Base-by-base conservation (phyloP, 2,797 vertebrate genomes). In the Eptatretus atami region DNA sequence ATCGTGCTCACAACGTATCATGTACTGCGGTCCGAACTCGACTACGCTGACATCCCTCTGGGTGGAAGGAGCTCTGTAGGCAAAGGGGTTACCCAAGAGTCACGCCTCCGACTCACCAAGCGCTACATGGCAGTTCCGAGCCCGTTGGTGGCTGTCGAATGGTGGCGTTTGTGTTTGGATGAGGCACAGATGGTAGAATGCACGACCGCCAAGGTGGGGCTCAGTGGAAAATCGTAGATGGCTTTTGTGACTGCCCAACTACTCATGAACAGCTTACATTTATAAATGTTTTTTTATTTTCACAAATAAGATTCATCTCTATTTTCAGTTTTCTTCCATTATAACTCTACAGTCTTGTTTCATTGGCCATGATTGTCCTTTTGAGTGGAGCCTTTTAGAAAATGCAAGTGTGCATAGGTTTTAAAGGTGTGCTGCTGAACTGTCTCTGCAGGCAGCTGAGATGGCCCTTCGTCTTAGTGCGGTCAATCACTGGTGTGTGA, bases 151-250 rank as follows among this genome's bases (percentile, higher is more conserved):
- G 92, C 92, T 0, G 92, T 98, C 70, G 86, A 98, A 71, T 98
- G 92, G 92, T 98, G 92, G 92, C 79, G 92, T 65, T 80, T 98
- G 71, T 98, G 92, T 71, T 77, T 98, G 63, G 92, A 98, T 63
- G 92, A 98, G 73, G 92, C 92, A 15, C 92, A 98, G 71, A 98
- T 96, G 90, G 86, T 98, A 31, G 92, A 98, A 65, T 95, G 87
- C 69, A 86, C 90, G 61, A 81, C 90, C 53, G 90, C 92, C 1
- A 98, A 94, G 78, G 90, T 84, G 68, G 73, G 73, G 31, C 4
- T 8, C 31, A 8, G 31, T 44, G 31, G 31, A 44, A 44, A 44
- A 44, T 44, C 6, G 31, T 44, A 44, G 31, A 44, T 44, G 31
- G 31, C 31, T 44, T 3, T 44, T 44, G 31, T 8, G 31, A 44